A percentile compares a stretch with the other conserved stretches of the same genome.
phyloP scores from a whole-genome alignment of 2,888 invertebrate species.

The Gibbula magus region DNA sequence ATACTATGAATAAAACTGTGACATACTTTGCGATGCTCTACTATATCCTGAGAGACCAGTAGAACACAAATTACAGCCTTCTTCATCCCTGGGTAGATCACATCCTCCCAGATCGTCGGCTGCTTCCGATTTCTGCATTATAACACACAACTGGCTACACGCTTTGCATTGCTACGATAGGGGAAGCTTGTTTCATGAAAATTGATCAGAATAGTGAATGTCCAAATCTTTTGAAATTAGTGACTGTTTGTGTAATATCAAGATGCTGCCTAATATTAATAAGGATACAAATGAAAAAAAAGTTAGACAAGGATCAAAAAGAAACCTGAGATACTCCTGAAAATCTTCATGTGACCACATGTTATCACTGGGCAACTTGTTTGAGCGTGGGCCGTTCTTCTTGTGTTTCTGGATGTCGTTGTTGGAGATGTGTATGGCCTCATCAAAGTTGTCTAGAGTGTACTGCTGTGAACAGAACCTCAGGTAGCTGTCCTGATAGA shows the following conservation, averaged over 20 bases:
- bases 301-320: neutral
- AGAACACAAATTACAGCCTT: conserved; percentile 88
- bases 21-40: conserved; percentile 74
- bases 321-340: conserved; percentile 81
- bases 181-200: too few species aligned
- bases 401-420: conserved; percentile 94
- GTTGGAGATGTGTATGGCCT: conserved; percentile 90
- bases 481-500: conserved; percentile 94
- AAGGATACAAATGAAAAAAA: neutral
- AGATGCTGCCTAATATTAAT: too few species aligned
- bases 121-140: conserved; percentile 78
- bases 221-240: too few species aligned
- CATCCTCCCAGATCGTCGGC: conserved; percentile 82
- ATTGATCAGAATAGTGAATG: too few species aligned
- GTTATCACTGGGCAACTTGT: conserved; percentile 82
- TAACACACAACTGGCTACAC: neutral
- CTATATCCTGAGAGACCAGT: conserved; percentile 82
- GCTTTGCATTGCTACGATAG: too few species aligned
- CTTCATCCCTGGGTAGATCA: conserved; percentile 90
- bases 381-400: conserved; percentile 77
- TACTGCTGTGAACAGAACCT: conserved; percentile 88
- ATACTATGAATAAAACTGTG: neutral
- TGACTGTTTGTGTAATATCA: too few species aligned
- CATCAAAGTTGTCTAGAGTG: conserved; percentile 89
- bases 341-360: conserved; percentile 90